Conservation (phyloP, 2,113 vertebrate genomes). For the Ceyx melanurus region DNA sequence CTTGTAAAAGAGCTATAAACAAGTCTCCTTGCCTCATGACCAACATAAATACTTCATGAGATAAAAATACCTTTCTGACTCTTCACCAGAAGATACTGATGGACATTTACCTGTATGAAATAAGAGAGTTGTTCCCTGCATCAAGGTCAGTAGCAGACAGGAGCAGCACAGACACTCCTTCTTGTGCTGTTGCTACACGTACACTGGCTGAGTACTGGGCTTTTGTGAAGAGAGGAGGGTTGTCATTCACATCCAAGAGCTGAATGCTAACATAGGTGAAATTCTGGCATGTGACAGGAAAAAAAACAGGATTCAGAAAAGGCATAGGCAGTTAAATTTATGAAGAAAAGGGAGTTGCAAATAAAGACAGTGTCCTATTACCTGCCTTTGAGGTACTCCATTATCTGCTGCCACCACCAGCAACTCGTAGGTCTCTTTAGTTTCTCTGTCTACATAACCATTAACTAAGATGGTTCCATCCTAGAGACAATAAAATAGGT, state of each 20-base stretch:
- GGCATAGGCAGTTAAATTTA: not conserved
- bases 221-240: slow-evolving; percentile 70
- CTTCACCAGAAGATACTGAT: not conserved
- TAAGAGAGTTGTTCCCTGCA: slow-evolving; percentile 59
- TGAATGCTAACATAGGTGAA: slow-evolving; percentile 70
- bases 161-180: slow-evolving; percentile 46
- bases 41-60: not conserved
- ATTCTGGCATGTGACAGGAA: slow-evolving; percentile 63
- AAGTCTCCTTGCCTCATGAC: not conserved
- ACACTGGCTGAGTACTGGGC: slow-evolving; percentile 40
- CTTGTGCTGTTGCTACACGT: slow-evolving; percentile 43
- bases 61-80: not conserved
- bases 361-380: not conserved
- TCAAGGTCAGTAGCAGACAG: slow-evolving; percentile 74
- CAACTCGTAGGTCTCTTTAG: slow-evolving; percentile 69
- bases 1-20: not conserved
- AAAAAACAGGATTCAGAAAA: not conserved
- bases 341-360: not conserved
- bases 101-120: slow-evolving; percentile 70
- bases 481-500: slow-evolving; percentile 46
- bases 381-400: slow-evolving; percentile 74
- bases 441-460: slow-evolving; percentile 76
- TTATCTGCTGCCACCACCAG: slow-evolving; percentile 73
- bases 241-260: slow-evolving; percentile 75
- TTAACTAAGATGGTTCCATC: slow-evolving; percentile 73